Percentiles rank a stretch among this genome's conserved stretches.
Conservation (phyloP, 2,113 vertebrate genomes). For the Thalassoma bifasciatum region DNA sequence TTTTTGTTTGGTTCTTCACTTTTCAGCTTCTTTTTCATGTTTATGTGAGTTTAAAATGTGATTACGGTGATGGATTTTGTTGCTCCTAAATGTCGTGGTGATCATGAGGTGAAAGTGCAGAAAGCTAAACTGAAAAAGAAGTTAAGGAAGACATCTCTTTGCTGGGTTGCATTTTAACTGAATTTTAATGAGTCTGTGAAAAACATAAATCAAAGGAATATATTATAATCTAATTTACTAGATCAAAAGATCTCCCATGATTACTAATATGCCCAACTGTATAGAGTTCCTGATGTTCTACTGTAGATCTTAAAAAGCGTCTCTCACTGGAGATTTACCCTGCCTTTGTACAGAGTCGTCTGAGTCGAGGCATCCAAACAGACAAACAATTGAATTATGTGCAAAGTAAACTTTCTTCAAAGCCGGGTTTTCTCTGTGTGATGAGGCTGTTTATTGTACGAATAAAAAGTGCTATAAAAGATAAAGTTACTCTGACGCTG, state of each 20-base stretch:
- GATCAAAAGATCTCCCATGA: conserved; percentile 80
- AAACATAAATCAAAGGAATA: conserved; percentile 81
- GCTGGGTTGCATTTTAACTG: conserved; percentile 77
- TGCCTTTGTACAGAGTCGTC: conserved; percentile 50
- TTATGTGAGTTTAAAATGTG: neutral
- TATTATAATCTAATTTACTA: conserved; percentile 82
- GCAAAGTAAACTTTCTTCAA: conserved; percentile 66
- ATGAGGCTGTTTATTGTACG: conserved; percentile 27
- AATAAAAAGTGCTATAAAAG: conserved; percentile 24
- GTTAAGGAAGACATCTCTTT: conserved; percentile 76
- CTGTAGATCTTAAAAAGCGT: conserved; percentile 73
- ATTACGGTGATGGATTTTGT: neutral
- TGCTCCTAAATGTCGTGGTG: neutral
- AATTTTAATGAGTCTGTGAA: conserved; percentile 74
- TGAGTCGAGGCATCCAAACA: conserved; percentile 41
- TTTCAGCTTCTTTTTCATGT: conserved; percentile 16
- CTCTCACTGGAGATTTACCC: conserved; percentile 64
- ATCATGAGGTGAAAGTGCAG: conserved; percentile 21
- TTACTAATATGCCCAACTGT: conserved; percentile 77
- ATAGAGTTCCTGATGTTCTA: conserved; percentile 69
- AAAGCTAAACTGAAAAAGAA: conserved; percentile 51
- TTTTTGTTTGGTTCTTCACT: conserved; percentile 47
- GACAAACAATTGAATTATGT: conserved; percentile 63
- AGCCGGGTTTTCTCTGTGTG: conserved; percentile 33
- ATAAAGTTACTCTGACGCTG: neutral